Percentiles rank a stretch among this genome's conserved stretches.
Conservation (phyloP, 2,888 invertebrate species). For the Drosophila phalerata region DNA sequence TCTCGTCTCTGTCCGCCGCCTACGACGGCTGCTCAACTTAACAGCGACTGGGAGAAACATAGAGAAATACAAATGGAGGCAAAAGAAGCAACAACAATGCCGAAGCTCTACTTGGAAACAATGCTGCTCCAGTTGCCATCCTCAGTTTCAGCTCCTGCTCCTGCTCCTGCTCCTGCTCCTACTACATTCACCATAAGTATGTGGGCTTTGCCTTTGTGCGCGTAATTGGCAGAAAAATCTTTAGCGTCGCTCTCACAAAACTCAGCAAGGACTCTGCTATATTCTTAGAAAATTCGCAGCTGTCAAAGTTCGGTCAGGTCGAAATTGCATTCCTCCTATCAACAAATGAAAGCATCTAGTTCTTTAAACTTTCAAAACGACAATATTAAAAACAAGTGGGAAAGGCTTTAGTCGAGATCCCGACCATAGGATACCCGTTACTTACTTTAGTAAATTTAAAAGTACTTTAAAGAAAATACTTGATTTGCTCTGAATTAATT, state of each 20-base stretch:
- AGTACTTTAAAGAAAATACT: no score
- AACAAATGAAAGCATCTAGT: not conserved
- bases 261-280: not conserved
- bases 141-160: not conserved
- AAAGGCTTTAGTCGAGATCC: no score
- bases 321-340: not conserved
- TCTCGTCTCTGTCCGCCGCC: conserved; percentile 17
- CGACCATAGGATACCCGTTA: no score
- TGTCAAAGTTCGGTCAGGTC: conserved; percentile 3
- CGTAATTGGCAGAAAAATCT: conserved; percentile 66
- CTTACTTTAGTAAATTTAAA: no score
- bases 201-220: conserved; percentile 45
- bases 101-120: conserved; percentile 26
- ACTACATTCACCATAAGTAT: conserved; percentile 19
- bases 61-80: not conserved
- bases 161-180: conserved; percentile 1
- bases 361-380: not conserved
- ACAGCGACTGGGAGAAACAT: conserved; percentile 3
- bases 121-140: conserved; percentile 20
- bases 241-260: not conserved
- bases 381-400: no score
- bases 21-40: conserved; percentile 7
- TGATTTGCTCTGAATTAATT: no score
- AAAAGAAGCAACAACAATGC: conserved; percentile 6
- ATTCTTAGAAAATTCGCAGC: not conserved